Base-by-base conservation (phyloP, 37 sponge, comb jelly and placozoan genomes). In the Halichondria panicea region DNA sequence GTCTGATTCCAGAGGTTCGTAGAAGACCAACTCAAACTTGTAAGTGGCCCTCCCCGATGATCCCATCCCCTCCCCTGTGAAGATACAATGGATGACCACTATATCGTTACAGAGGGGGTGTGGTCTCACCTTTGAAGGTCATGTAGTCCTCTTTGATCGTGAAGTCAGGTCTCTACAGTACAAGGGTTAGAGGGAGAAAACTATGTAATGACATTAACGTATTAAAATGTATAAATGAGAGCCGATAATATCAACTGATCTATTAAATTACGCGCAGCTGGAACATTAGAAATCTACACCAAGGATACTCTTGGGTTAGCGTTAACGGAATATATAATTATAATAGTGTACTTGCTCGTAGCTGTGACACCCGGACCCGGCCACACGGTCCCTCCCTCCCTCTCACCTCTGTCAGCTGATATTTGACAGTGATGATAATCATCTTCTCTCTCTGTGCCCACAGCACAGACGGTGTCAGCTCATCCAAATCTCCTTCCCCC, bases 401-500 rank as follows among this genome's bases (percentile, higher is more conserved):
- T 40, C 79, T 57, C 57, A 86, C 92, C 72, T 83, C 87, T 6
- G 61, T 30, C 7, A 84, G 80, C 43, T 83, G 73, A n/a, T 87
- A 53, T 38, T 72, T 41, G 3, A 91, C 87, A 45, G 88, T 72
- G 4, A 91, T 63, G 40, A 83, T 52, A 33, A 91, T 18, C 38
- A 91, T 46, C 37, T 74, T 38, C 58, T 86, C 79, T 34, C 92
- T 66, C 52, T 91, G 92, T 6, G 88, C 79, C 92, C 92, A 91
- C 15, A 86, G 68, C 57, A 91, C 92, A 1, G 66, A 68, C 1
- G 92, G 92, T 18, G 41, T 46, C 6, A 91, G 48, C 5, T 13
- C 36, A 2, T 55, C 8, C 52, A 21, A 28, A 33, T 66, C 57
- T 22, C 22, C n/a, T 25, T 42, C 68, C 30, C 31, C 66, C 36